Conservation (phyloP, 53 echinoderm and acorn worm species). For the Patiria pectinifera region DNA sequence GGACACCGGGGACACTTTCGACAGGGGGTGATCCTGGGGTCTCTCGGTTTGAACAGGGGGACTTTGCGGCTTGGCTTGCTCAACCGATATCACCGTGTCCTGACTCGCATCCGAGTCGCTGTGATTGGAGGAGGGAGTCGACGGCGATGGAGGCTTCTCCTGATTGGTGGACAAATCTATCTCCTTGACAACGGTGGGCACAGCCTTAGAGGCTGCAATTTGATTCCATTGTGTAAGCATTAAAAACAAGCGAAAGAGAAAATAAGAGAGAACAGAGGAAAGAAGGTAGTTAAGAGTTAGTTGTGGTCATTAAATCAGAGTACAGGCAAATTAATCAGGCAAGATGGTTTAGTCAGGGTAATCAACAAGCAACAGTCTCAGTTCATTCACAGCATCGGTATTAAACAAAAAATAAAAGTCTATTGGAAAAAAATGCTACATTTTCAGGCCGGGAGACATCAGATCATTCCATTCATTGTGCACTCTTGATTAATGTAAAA, state of each 20-base stretch:
- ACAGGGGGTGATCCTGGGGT: not conserved
- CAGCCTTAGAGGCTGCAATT: conserved; percentile 13
- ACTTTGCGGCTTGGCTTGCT: not conserved
- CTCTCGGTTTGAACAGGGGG: not conserved
- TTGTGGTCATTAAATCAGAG: not conserved
- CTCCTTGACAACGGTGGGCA: conserved; percentile 17
- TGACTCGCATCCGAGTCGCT: conserved; percentile 47
- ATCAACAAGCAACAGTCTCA: not conserved
- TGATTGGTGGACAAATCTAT: conserved; percentile 7
- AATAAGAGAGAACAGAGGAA: conserved; percentile 22
- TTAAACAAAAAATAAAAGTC: not conserved
- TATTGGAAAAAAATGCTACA: not conserved
- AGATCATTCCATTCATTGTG: not conserved
- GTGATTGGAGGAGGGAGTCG: conserved; percentile 41
- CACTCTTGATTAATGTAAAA: not conserved
- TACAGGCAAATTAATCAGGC: not conserved
- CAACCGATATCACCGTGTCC: conserved; percentile 50
- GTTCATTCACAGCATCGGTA: not conserved
- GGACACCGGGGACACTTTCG: conserved; percentile 18
- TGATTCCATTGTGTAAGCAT: conserved; percentile 41
- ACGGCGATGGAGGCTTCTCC: conserved; percentile 30
- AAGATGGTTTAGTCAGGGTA: conserved; percentile 30
- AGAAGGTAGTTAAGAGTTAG: conserved; percentile 19
- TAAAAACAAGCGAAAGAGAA: conserved; percentile 26
- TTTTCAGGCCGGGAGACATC: not conserved